These are phyloP conservation scores for Eleginops maclovinus DNA, from an alignment of 2,113 vertebrate genomes.

Conservation along the genomic window DNA sequence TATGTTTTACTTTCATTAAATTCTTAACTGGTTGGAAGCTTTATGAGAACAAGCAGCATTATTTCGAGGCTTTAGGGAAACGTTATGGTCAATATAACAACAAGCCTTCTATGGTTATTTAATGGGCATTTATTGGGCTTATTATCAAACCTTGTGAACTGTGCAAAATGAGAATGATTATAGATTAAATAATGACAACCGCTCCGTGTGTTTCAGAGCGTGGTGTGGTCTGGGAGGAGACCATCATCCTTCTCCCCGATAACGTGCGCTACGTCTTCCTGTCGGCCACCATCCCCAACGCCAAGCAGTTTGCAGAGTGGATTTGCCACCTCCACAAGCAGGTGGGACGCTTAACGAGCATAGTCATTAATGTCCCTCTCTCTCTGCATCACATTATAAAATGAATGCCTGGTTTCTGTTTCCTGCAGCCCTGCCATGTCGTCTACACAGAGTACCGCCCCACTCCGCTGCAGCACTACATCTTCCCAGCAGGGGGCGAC, in stretches of 20 bases:
- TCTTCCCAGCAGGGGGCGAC: slow-evolving; percentile 98
- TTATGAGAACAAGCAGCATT: too few relatives aligned
- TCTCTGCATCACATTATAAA: too few relatives aligned
- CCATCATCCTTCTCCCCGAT: slow-evolving; percentile 98
- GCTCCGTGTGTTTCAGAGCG: slow-evolving; percentile 88
- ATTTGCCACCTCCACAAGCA: slow-evolving; percentile 98
- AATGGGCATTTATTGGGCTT: too few relatives aligned
- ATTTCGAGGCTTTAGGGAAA: too few relatives aligned
- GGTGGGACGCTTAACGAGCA: slow-evolving; percentile 73
- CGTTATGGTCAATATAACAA: too few relatives aligned
- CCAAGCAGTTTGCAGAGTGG: slow-evolving; percentile 98
- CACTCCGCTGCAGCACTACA: slow-evolving; percentile 97
- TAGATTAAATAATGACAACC: too few relatives aligned
- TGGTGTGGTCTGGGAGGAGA: slow-evolving; percentile 99
- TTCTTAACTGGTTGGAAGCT: too few relatives aligned
- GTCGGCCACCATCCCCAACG: slow-evolving; percentile 98
- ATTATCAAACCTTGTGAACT: too few relatives aligned
- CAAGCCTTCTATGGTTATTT: too few relatives aligned
- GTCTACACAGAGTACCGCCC: slow-evolving; percentile 98
- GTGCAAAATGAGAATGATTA: too few relatives aligned
- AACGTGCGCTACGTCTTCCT: slow-evolving; percentile 99
- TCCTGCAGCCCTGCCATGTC: slow-evolving; percentile 93
- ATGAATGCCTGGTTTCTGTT: slow-evolving; percentile 2
- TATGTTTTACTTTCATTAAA: too few relatives aligned
- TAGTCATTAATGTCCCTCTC: too few relatives aligned